These are phyloP conservation scores for Aphrocallistes beatrix DNA, from an alignment of 37 sponge, comb jelly and placozoan genomes.

Conservation along the genomic window DNA sequence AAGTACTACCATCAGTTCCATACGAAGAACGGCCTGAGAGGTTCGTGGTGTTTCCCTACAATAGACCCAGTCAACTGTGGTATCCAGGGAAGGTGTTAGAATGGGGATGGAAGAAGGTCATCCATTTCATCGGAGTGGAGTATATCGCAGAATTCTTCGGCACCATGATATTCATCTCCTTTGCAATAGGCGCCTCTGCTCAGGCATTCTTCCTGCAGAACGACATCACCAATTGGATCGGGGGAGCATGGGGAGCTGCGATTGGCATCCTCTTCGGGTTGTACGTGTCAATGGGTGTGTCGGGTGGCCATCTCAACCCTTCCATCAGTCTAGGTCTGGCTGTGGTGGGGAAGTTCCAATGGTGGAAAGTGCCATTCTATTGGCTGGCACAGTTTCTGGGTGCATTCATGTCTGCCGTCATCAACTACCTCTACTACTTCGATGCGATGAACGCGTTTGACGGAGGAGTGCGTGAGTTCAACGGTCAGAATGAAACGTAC, in stretches of 20 bases:
- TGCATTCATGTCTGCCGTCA: conserved; percentile 46
- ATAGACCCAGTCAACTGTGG: not conserved
- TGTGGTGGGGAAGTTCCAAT: not conserved
- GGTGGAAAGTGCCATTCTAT: conserved; percentile 38
- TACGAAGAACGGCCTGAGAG: not conserved
- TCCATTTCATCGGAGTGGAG: not conserved
- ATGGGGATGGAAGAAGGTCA: not conserved
- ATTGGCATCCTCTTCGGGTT: conserved; percentile 44
- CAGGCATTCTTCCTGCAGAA: not conserved
- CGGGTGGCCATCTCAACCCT: conserved; percentile 78
- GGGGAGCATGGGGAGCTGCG: not conserved
- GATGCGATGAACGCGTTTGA: not conserved
- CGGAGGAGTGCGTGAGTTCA: not conserved
- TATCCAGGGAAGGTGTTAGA: not conserved
- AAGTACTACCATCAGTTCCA: not conserved
- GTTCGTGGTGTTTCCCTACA: not conserved
- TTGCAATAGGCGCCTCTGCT: not conserved
- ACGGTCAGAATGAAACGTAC: not conserved
- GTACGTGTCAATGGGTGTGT: conserved; percentile 55
- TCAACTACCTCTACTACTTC: conserved; percentile 22
- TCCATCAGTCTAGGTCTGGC: conserved; percentile 68
- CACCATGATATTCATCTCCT: not conserved
- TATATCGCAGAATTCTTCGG: conserved; percentile 14
- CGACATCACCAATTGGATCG: not conserved
- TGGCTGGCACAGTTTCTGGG: conserved; percentile 64